Percentiles rank a stretch among this genome's conserved stretches.
These are phyloP conservation scores for Nymphalis urticae DNA, from an alignment of 2,888 invertebrate species.

Conservation along the genomic window DNA sequence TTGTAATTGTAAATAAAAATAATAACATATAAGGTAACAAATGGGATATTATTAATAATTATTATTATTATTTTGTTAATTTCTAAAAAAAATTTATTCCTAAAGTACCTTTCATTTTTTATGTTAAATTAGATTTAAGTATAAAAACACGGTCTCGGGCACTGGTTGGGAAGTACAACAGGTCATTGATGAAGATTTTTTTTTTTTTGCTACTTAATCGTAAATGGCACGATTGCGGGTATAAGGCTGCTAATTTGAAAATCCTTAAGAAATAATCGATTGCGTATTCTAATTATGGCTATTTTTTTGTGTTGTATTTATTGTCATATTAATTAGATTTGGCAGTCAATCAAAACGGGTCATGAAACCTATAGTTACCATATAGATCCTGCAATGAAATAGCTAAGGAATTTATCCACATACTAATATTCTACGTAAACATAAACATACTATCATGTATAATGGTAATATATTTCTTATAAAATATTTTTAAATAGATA, in stretches of 20 bases:
- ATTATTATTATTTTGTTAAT: slow-evolving; percentile 58
- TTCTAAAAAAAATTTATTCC: slow-evolving; percentile 75
- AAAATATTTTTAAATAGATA: too few species aligned
- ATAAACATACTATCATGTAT: too few species aligned
- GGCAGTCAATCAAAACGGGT: slow-evolving; percentile 68
- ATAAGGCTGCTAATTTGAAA: slow-evolving; percentile 57
- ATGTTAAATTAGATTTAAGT: slow-evolving; percentile 58
- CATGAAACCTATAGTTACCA: slow-evolving; percentile 78
- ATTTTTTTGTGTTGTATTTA: slow-evolving; percentile 14
- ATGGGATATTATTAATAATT: slow-evolving; percentile 52
- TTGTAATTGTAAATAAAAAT: slow-evolving; percentile 44
- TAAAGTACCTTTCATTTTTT: slow-evolving; percentile 74
- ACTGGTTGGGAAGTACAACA: slow-evolving; percentile 64
- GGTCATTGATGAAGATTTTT: slow-evolving; percentile 51
- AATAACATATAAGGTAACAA: slow-evolving; percentile 58
- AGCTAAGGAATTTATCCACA: slow-evolving; percentile 32
- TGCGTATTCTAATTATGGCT: slow-evolving; percentile 50
- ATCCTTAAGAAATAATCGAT: slow-evolving; percentile 42
- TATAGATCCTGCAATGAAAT: slow-evolving; percentile 62
- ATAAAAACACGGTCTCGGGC: slow-evolving; percentile 63
- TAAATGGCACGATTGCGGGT: slow-evolving; percentile 59
- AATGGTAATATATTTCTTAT: too few species aligned
- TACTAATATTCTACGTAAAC: slow-evolving; percentile 21
- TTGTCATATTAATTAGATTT: slow-evolving; percentile 46
- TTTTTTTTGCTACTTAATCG: slow-evolving; percentile 63